Conservation (phyloP, 1,140 invertebrate species). For the Trialeurodes vaporariorum region DNA sequence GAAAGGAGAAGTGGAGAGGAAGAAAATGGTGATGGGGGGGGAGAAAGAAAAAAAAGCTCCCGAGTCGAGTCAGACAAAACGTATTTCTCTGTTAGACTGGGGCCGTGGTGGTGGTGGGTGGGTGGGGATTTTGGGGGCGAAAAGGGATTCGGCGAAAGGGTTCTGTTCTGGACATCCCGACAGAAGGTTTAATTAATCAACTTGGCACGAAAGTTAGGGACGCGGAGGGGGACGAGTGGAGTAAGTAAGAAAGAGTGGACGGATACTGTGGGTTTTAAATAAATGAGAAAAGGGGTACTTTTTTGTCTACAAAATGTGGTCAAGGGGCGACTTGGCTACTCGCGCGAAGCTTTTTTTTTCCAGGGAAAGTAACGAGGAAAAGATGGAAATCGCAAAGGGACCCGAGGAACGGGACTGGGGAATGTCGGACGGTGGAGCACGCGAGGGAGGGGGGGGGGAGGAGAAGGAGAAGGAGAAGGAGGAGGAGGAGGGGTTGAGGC, state of each 20-base stretch:
- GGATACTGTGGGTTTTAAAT: not conserved
- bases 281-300: not conserved
- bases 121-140: not conserved
- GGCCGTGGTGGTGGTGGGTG: too few species aligned
- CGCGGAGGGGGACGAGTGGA: not conserved
- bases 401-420: too few species aligned
- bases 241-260: not conserved
- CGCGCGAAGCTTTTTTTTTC: not conserved
- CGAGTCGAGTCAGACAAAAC: not conserved
- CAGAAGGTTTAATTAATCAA: slow-evolving; percentile 1
- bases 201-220: not conserved
- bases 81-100: not conserved
- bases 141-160: not conserved
- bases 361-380: not conserved
- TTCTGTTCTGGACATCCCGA: not conserved
- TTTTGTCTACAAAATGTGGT: not conserved
- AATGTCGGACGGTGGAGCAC: not conserved
- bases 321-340: not conserved
- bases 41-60: not conserved
- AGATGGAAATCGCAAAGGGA: not conserved
- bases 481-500: too few species aligned
- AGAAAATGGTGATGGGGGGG: not conserved
- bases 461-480: too few species aligned
- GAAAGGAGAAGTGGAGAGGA: not conserved
- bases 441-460: not conserved